Conservation (phyloP, 2,888 invertebrate genomes). For the Lamellibrachia columna region DNA sequence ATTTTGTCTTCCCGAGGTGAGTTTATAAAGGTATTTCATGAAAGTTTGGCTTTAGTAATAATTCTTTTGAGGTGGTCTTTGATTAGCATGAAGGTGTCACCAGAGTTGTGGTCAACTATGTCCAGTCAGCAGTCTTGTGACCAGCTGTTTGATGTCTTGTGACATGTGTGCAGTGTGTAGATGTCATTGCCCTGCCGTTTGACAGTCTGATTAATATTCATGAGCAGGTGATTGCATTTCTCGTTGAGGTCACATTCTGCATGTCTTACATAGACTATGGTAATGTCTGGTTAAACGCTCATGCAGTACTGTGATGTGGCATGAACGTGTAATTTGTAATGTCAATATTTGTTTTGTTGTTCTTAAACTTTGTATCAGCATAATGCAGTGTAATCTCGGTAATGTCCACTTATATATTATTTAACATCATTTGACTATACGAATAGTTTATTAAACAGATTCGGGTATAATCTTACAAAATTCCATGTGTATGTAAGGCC, state of each 20-base stretch:
- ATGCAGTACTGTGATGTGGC: not conserved
- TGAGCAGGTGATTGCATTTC: conserved; percentile 12
- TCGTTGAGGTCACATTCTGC: not conserved
- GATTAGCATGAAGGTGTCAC: not conserved
- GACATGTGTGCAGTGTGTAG: not conserved
- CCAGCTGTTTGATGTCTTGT: not conserved
- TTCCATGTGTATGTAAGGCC: not conserved
- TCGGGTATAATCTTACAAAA: not conserved
- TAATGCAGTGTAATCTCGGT: not conserved
- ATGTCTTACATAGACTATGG: not conserved
- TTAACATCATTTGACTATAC: not conserved
- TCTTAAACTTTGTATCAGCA: too few relatives aligned
- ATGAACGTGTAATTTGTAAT: not conserved
- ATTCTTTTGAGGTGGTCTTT: not conserved
- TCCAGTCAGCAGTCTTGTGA: not conserved
- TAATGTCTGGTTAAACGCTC: not conserved
- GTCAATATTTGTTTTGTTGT: not conserved
- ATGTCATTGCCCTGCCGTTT: not conserved
- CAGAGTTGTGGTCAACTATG: not conserved
- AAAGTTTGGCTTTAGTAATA: not conserved
- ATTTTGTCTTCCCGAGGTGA: too few relatives aligned
- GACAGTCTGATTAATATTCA: not conserved
- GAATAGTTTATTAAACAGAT: not conserved
- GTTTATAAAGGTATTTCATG: not conserved
- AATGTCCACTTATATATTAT: not conserved